Evolutionary conservation across 1,140 invertebrate species (phyloP).

Genomic region (Chironomus tepperi): DNA sequence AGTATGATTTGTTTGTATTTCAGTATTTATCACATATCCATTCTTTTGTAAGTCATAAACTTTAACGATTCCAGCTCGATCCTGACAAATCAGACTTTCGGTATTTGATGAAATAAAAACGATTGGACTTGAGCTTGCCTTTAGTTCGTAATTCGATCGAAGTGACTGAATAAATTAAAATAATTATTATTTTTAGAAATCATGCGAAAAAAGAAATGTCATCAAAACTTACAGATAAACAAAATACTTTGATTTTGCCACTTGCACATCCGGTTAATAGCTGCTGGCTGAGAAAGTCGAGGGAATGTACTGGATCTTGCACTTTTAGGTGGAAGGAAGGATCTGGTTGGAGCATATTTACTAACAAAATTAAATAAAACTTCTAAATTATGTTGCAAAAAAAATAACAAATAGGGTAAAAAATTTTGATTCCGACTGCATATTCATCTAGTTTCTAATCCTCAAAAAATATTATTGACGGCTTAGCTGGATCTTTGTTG

Average conservation of each 20-base stretch:
- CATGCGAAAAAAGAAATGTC: slow-evolving; percentile 21
- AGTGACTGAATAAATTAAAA: slow-evolving; percentile 45
- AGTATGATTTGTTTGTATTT: slow-evolving; percentile 48
- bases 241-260: slow-evolving; percentile 25
- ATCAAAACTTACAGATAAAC: slow-evolving; percentile 18
- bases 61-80: slow-evolving; percentile 57
- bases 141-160: slow-evolving; percentile 48
- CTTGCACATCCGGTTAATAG: not conserved
- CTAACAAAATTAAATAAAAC: not conserved
- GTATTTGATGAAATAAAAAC: slow-evolving; percentile 45
- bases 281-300: not conserved
- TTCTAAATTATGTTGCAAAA: not conserved
- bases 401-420: not conserved
- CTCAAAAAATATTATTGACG: not conserved
- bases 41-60: slow-evolving; percentile 52
- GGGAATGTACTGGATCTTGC: not conserved
- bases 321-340: not conserved
- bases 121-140: slow-evolving; percentile 47
- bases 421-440: not conserved
- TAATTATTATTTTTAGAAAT: slow-evolving; percentile 26
- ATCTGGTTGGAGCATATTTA: slow-evolving; percentile 3
- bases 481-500: not conserved
- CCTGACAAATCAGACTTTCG: slow-evolving; percentile 52
- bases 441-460: too few species aligned
- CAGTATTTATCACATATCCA: slow-evolving; percentile 47